Evolutionary conservation across 2,888 invertebrate genomes (phyloP), one percentile per base, ranked within the genome.

Genomic region (Dromius quadrimaculatus): DNA sequence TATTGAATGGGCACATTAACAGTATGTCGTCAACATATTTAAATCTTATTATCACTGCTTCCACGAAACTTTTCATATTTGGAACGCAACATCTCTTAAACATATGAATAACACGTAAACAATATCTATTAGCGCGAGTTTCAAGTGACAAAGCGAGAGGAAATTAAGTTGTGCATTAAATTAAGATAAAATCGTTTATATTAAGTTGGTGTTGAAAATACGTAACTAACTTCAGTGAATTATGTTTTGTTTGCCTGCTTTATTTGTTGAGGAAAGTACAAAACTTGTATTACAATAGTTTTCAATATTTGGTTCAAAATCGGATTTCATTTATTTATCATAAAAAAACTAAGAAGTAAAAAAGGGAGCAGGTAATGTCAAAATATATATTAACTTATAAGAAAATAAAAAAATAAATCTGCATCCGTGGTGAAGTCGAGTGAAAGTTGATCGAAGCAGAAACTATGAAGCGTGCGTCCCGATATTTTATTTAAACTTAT

Each of bases 131-230:
- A 50, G 41, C 23, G 17, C 47, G 34, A 64, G 54, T 66, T 66
- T 54, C 17, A 20, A 66, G 23, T 13, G 28, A 57, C 41, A 66
- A 66, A 38, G 45, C 38, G 41, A 66, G 50, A 47, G 66, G 66
- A 66, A 66, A 66, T 66, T 66, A 66, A 66, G 34, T 57, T 66
- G 38, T 66, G 41, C 66, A 23, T 36, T 66, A 41, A 20, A 54
- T 66, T 66, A 34, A 47, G 65, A 65, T 65, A 65, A 57, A 50
- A 66, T 66, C 66, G 50, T 54, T 66, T 66, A 54, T 66, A 66
- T 57, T 50, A 38, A 66, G 36, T 38, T n/a, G n/a, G n/a, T n/a
- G n/a, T n/a, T n/a, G n/a, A n/a, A n/a, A 66, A 59, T 36, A 59
- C 59, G 22, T 5, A 6, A 17, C 36, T 28, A 54, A 54, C 50